Percentiles rank a stretch among this genome's conserved stretches.
Evolutionary conservation across 2,113 vertebrate species (phyloP).

Genomic region (Thalassarche chlororhynchos): DNA sequence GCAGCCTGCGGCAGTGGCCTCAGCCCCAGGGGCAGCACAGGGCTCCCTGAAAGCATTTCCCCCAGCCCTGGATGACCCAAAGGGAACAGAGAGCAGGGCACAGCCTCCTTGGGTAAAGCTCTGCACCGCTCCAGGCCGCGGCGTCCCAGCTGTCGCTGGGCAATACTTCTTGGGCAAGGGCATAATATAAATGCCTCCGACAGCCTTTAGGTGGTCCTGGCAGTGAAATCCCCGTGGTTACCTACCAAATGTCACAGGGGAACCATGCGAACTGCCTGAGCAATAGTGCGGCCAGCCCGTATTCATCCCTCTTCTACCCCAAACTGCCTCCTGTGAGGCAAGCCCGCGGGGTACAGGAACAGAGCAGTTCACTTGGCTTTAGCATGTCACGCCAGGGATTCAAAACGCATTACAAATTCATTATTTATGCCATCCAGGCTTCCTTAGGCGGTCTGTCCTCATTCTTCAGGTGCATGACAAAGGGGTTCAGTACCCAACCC

Average conservation of each 20-base stretch:
- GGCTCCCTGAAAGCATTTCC: not conserved
- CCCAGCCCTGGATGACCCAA: too few relatives aligned
- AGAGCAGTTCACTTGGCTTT: accelerated
- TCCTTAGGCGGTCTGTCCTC: not conserved
- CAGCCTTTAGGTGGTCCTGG: not conserved
- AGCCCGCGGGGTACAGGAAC: not conserved
- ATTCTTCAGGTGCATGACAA: not conserved
- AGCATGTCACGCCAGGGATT: accelerated
- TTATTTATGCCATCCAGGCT: not conserved
- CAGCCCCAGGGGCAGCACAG: not conserved
- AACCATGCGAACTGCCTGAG: not conserved
- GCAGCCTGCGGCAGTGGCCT: not conserved
- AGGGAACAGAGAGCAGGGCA: too few relatives aligned
- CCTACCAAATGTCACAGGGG: not conserved
- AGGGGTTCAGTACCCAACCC: too few relatives aligned
- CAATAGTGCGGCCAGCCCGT: accelerated
- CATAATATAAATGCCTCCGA: accelerated
- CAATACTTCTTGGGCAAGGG: accelerated
- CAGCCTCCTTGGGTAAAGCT: not conserved
- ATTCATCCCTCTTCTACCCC: too few relatives aligned
- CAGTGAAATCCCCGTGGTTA: not conserved
- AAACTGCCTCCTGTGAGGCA: not conserved
- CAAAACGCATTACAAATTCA: accelerated
- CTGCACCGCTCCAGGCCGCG: accelerated
- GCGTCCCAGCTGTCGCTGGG: too few relatives aligned